A percentile compares a stretch with the other conserved stretches of the same genome.
Conservation (phyloP, 1,140 invertebrate species). For the Cepaea nemoralis region DNA sequence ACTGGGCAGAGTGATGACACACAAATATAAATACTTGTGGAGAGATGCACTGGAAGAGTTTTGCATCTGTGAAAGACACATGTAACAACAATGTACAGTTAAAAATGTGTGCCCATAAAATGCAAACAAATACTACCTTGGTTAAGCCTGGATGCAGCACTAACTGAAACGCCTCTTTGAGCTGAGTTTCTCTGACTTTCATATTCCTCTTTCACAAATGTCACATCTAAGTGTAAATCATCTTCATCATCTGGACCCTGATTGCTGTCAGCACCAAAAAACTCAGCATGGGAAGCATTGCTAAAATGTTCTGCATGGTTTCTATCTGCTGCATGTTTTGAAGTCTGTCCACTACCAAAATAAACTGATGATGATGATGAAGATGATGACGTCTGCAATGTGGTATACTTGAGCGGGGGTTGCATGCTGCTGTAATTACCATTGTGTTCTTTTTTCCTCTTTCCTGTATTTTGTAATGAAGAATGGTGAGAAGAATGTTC, state of each 20-base stretch:
- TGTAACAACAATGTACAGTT: no score
- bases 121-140: conserved; percentile 19
- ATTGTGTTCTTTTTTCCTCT: conserved; percentile 42
- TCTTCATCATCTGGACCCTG: conserved; percentile 43
- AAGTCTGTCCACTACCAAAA: neutral
- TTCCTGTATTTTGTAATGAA: conserved; percentile 36
- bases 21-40: no score
- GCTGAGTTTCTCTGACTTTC: conserved; percentile 34
- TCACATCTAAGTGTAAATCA: conserved; percentile 47
- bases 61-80: no score
- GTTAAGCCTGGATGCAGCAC: conserved; percentile 32
- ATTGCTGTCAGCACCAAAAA: conserved; percentile 42
- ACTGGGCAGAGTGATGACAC: no score
- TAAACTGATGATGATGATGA: conserved; percentile 19
- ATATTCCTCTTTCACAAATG: conserved; percentile 49
- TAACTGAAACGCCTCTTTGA: conserved; percentile 32
- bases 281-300: conserved; percentile 33
- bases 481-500: conserved; percentile 27
- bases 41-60: no score
- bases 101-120: no score
- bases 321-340: conserved; percentile 30
- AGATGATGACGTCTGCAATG: conserved; percentile 28
- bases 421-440: conserved; percentile 29
- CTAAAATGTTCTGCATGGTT: conserved; percentile 38
- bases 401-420: conserved; percentile 33